phyloP scores from a whole-genome alignment of 2,113 vertebrate genomes.

The Malurus alboscapulatus region DNA sequence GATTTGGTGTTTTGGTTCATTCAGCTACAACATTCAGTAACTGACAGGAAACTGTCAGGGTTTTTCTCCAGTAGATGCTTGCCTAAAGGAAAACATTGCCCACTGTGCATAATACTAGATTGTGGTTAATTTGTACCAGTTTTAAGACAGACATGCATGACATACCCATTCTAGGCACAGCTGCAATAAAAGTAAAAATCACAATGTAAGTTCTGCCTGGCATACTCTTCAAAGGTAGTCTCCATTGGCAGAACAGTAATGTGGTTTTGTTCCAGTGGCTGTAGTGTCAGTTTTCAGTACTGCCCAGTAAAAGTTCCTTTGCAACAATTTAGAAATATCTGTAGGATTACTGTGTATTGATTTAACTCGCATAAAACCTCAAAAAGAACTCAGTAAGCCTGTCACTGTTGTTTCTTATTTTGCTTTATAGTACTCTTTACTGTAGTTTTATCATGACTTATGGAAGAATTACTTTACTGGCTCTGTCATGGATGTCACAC shows the following conservation, averaged over 20 bases:
- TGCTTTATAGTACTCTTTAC: not conserved
- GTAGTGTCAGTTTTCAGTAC: not conserved
- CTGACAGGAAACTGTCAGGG: not conserved
- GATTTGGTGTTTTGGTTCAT: not conserved
- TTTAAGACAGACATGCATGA: not conserved
- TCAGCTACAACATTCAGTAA: not conserved
- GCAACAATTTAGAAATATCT: not conserved
- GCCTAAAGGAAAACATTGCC: not conserved
- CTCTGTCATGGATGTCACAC: not conserved
- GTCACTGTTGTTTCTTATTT: not conserved
- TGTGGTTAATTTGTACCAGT: not conserved
- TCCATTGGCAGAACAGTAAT: not conserved
- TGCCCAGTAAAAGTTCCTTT: not conserved
- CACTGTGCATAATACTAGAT: not conserved
- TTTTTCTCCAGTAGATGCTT: not conserved
- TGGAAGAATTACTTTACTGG: not conserved
- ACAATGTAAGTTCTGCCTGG: not conserved
- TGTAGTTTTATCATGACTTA: not conserved
- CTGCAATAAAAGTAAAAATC: not conserved
- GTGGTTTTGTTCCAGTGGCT: not conserved
- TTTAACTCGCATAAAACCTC: not conserved
- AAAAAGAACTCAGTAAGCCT: not conserved
- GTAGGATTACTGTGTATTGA: not conserved
- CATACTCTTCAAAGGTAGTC: not conserved
- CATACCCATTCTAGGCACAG: not conserved